Conservation (phyloP, 2,113 vertebrate genomes). For the Otocyon megalotis region DNA sequence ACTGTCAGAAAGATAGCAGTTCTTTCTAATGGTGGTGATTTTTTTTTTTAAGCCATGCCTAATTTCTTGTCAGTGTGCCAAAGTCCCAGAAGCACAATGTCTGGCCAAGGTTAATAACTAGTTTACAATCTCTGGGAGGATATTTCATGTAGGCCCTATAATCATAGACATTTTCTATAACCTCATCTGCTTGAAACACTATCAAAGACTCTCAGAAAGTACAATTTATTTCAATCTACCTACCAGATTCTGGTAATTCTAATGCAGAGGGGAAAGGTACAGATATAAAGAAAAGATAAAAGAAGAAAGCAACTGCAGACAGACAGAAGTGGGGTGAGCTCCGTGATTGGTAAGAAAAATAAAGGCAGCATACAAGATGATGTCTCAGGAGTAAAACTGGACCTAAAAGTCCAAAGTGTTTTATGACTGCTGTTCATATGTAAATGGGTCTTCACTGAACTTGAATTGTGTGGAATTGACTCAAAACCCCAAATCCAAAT, state of each 20-base stretch:
- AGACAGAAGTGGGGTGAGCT: not conserved
- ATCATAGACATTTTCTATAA: conserved; percentile 49
- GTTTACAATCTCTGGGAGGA: not conserved
- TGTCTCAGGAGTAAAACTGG: not conserved
- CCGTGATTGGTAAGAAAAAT: not conserved
- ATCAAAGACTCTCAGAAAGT: conserved; percentile 14
- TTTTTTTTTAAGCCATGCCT: not conserved
- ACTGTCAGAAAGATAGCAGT: not conserved
- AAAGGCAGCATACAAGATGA: not conserved
- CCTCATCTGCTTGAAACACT: conserved; percentile 25
- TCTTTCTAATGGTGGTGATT: conserved; percentile 12
- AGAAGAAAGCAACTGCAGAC: not conserved
- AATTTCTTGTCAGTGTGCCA: conserved; percentile 48
- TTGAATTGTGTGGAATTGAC: not conserved
- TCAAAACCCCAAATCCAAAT: not conserved
- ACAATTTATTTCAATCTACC: conserved; percentile 34
- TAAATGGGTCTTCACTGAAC: not conserved
- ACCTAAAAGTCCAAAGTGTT: not conserved
- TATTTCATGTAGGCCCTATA: conserved; percentile 44
- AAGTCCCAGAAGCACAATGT: conserved; percentile 22
- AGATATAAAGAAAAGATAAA: not conserved
- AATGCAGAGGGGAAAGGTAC: not conserved
- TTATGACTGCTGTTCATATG: not conserved
- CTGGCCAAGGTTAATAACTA: conserved; percentile 31
- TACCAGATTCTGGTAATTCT: not conserved